A percentile compares a stretch with the other conserved stretches of the same genome.
These are phyloP conservation scores for Baronia brevicornis DNA, from an alignment of 2,888 invertebrate genomes.

Conservation along the genomic window DNA sequence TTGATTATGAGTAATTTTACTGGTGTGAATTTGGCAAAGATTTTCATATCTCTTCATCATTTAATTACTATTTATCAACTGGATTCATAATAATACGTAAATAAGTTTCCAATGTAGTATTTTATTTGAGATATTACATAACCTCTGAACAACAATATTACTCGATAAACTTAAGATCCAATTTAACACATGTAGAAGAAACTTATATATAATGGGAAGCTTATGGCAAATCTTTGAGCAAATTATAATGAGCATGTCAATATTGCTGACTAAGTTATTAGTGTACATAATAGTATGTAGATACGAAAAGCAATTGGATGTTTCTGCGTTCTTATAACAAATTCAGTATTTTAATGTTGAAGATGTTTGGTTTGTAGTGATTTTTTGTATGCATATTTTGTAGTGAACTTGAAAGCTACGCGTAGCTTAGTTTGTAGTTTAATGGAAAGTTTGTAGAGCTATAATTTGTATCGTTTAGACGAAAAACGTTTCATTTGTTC, in stretches of 20 bases:
- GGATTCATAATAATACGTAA: too few species aligned
- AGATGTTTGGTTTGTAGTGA: conserved; percentile 47
- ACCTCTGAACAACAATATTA: too few species aligned
- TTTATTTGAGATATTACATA: too few species aligned
- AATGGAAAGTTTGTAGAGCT: conserved; percentile 18
- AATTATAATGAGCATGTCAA: conserved; percentile 64
- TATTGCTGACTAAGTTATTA: conserved; percentile 56
- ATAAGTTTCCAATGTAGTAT: too few species aligned
- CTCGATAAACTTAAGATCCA: too few species aligned
- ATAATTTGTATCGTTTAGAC: conserved; percentile 19
- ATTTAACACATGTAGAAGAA: too few species aligned
- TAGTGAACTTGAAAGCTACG: conserved; percentile 45
- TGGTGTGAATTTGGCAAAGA: conserved; percentile 27
- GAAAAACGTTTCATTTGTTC: conserved; percentile 20
- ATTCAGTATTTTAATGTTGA: conserved; percentile 67
- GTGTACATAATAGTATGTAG: conserved; percentile 58
- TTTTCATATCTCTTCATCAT: conserved; percentile 15
- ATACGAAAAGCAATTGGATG: conserved; percentile 48
- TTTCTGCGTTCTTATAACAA: conserved; percentile 52
- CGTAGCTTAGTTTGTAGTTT: conserved; percentile 25
- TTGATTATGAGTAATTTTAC: conserved; percentile 23
- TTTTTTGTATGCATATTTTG: conserved; percentile 51
- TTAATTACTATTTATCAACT: too few species aligned
- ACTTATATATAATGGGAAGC: neutral
- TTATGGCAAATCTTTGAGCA: conserved; percentile 25